Evolutionary conservation across 2,113 vertebrate genomes (phyloP).

Genomic region (Ariopsis seemanni): DNA sequence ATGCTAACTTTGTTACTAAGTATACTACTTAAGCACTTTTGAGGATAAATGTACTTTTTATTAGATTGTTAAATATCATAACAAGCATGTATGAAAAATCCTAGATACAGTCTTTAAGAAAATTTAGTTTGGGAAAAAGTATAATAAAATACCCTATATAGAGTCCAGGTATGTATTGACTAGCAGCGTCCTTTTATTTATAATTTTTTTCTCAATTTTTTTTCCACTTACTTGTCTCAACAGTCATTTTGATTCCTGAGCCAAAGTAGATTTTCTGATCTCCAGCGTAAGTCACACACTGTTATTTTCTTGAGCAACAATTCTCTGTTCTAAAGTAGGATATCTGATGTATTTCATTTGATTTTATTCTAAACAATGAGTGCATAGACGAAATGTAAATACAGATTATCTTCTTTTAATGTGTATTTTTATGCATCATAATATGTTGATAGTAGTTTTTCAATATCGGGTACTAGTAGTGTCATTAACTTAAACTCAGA

Average conservation of each 20-base stretch:
- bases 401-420: fast-evolving
- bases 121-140: neutral
- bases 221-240: slow-evolving; percentile 34
- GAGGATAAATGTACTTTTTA: neutral
- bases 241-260: slow-evolving; percentile 36
- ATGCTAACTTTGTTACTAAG: neutral
- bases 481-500: neutral
- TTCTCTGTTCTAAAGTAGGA: neutral
- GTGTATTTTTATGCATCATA: neutral
- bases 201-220: neutral
- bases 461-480: neutral
- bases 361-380: neutral
- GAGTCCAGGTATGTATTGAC: neutral
- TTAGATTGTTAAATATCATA: neutral
- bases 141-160: neutral
- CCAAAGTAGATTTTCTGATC: slow-evolving; percentile 23
- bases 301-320: slow-evolving; percentile 37
- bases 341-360: neutral
- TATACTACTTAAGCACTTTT: neutral
- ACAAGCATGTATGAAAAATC: neutral
- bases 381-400: too few relatives aligned
- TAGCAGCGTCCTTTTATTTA: neutral
- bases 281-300: slow-evolving; percentile 47
- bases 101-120: neutral
- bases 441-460: neutral